Evolutionary conservation across 2,888 invertebrate genomes (phyloP).

Genomic region (Thymelicus acteon): DNA sequence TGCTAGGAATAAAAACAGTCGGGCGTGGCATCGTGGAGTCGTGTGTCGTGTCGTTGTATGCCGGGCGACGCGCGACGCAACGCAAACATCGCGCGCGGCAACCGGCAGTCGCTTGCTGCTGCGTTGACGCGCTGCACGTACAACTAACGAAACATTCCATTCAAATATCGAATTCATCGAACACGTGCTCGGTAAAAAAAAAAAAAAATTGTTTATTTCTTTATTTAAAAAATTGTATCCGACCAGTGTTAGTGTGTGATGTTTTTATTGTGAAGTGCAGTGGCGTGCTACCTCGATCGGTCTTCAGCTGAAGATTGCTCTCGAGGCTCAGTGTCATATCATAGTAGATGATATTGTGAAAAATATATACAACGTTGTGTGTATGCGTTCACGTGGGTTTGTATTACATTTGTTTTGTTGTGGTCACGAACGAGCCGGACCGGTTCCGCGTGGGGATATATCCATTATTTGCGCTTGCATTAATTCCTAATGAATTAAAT

Average conservation of each 20-base stretch:
- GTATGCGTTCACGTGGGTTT: slow-evolving; percentile 41
- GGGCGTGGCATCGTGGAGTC: slow-evolving; percentile 61
- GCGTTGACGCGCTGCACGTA: slow-evolving; percentile 52
- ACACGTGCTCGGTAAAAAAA: slow-evolving; percentile 44
- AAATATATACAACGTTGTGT: slow-evolving; percentile 26
- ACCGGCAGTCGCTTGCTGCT: slow-evolving; percentile 52
- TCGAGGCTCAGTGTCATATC: slow-evolving; percentile 24
- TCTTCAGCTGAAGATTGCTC: slow-evolving; percentile 32
- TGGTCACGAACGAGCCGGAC: slow-evolving; percentile 50
- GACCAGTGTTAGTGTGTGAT: slow-evolving; percentile 41
- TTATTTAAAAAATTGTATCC: slow-evolving; percentile 30
- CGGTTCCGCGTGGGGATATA: slow-evolving; percentile 50
- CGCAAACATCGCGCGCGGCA: slow-evolving; percentile 41
- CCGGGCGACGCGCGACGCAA: slow-evolving; percentile 39
- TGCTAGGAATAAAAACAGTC: slow-evolving; percentile 60
- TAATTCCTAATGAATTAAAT: slow-evolving; percentile 35
- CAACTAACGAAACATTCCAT: slow-evolving; percentile 40
- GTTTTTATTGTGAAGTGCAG: slow-evolving; percentile 36
- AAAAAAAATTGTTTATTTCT: slow-evolving; percentile 25
- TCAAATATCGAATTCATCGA: slow-evolving; percentile 46
- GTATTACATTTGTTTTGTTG: slow-evolving; percentile 48
- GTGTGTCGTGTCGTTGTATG: slow-evolving; percentile 21
- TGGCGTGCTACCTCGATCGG: slow-evolving; percentile 27
- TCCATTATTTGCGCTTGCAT: slow-evolving; percentile 37
- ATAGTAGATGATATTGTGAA: slow-evolving; percentile 17